These are phyloP conservation scores for Epistrophe grossulariae DNA, from an alignment of 2,888 invertebrate genomes.

Conservation along the genomic window DNA sequence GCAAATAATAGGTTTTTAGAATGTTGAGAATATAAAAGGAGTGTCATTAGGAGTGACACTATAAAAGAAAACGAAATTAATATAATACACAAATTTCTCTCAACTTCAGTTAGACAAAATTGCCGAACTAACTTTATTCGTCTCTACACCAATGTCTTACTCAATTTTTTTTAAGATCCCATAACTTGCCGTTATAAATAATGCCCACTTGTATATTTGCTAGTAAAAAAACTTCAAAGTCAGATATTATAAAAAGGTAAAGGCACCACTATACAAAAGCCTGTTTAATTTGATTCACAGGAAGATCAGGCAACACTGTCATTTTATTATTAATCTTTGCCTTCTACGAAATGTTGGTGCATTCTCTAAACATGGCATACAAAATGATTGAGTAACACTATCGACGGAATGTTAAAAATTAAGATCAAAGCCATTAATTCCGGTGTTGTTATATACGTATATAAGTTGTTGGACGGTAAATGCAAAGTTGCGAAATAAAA, in stretches of 20 bases:
- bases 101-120: no score
- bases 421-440: conserved; percentile 71
- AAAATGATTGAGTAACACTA: conserved; percentile 60
- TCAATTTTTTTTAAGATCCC: neutral
- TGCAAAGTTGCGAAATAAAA: neutral
- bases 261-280: neutral
- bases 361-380: conserved; percentile 18
- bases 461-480: neutral
- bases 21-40: no score
- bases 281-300: conserved; percentile 11
- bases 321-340: conserved; percentile 1
- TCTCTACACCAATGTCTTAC: no score
- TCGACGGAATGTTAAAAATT: conserved; percentile 62
- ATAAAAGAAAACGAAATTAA: no score
- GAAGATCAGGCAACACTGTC: neutral
- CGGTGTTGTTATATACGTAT: conserved; percentile 5
- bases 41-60: no score
- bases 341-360: conserved; percentile 9
- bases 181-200: neutral
- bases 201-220: neutral
- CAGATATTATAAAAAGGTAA: conserved; percentile 3
- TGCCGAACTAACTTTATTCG: no score
- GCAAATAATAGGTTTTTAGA: no score
- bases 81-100: no score
- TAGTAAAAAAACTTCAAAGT: conserved; percentile 23